Evolutionary conservation across 2,888 invertebrate genomes (phyloP), one percentile per base, ranked within the genome.

Genomic region (Lepetodrilus schrolli): DNA sequence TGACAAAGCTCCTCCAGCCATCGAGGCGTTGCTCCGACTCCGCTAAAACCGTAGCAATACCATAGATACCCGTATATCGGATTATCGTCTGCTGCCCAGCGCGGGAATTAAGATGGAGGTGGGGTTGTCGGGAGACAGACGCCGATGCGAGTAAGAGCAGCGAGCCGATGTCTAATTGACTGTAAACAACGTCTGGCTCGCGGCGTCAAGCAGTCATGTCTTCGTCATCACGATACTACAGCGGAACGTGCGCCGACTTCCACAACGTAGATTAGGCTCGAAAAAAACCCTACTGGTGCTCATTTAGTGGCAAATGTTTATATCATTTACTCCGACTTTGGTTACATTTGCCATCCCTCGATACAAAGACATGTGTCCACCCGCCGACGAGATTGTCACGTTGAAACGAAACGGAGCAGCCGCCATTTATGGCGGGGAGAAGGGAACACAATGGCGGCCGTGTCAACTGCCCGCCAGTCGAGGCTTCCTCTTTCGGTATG

Each of bases 291-390:
- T 58, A n/a, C 34, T n/a, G 58, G 58, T 58, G 58, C 58, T 58
- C 58, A 58, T 58, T 58, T 58, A 58, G 58, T 58, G 26, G 23
- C 58, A 58, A 58, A 58, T 58, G 58, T 58, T 58, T 58, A 58
- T 58, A 58, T 58, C 58, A 58, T 58, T 58, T 58, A 58, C 58
- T 30, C 30, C 58, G 58, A 58, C 58, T 58, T 58, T 58, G 58
- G 58, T 58, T 58, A 58, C 58, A 58, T 58, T 58, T 58, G 58
- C 30, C 34, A 17, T 34, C 17, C 58, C 26, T 58, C 34, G 58
- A 58, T 58, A 58, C 58, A 58, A 58, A 58, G 58, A 23, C 30
- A 17, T 23, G 26, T 58, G 58, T 58, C 58, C 58, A 13, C 13
- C 3, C 8, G n/a, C 8, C n/a, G 34, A 34, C 58, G 17, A 34